Evolutionary conservation across 2,888 invertebrate species (phyloP), one percentile per base, ranked within the genome.

Genomic region (Thecophora atra): DNA sequence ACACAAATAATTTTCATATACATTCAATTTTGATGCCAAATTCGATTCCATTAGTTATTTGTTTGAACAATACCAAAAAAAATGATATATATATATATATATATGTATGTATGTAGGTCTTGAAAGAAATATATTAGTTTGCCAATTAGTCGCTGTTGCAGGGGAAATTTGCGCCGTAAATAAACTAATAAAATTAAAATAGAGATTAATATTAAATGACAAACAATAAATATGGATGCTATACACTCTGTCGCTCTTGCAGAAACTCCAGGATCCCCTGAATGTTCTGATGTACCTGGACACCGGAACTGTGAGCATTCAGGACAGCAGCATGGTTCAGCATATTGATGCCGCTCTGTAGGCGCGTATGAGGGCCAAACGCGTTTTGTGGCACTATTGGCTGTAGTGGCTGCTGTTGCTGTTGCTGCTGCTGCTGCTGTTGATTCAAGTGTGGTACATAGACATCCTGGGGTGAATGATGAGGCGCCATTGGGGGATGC

Each of bases 371-470:
- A 44, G 73, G 42, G 62, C 60, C 72, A 52, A 74, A 68, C 6
- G 56, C 68, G 68, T 68, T 68, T 21, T 68, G 68, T 21, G 54
- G n/a, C n/a, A n/a, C n/a, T n/a, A n/a, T n/a, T n/a, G n/a, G n/a
- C n/a, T n/a, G n/a, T n/a, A n/a, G n/a, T n/a, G n/a, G 67, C 28
- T 66, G 66, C 52, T 66, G 66, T 28, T 66, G 78, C 73, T 79
- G 78, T 74, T 79, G 80, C 73, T 83, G 76, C 75, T 84, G 83
- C 79, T 84, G 85, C 71, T 85, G 86, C 76, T 82, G 84, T 51
- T 78, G 79, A 19, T 66, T 37, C 21, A 80, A 72, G 24, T 69
- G 69, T 42, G 42, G 58, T 44, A 60, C 24, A 11, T 19, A 78
- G 21, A 69, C 63, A 19, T 81, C 70, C 76, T 86, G 85, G 68